Base-by-base conservation (phyloP, 2,113 vertebrate genomes). In the Rhipidura dahli region DNA sequence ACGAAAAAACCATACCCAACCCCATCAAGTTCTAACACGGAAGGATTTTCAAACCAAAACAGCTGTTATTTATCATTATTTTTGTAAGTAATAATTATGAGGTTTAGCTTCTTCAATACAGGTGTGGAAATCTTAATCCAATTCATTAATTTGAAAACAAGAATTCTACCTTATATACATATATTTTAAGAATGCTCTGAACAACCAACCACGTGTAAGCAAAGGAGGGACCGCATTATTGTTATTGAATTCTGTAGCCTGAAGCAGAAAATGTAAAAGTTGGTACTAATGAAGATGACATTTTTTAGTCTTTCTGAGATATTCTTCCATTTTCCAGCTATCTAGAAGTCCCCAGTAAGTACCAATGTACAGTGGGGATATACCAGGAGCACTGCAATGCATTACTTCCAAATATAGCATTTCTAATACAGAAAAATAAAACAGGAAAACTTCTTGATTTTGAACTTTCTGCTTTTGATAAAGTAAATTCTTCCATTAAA, bases 371-470 rank as follows among this genome's bases (percentile, higher is more conserved):
- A 20, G 9, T 8, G 51, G 8, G 13, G 4, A 28, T 66, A 42
- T 30, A 5, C 12, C 15, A 81, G 21, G 12, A 57, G 50, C 5
- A 16, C 12, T 28, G 11, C 7, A 40, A n/a, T 65, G 42, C 15
- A 26, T 0, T 64, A 6, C 6, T 78, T 87, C 40, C 8, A 75
- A 22, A 0, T 4, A 14, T 28, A 17, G 3, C 5, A 12, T 53
- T 77, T 72, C 7, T 61, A 65, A 77, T 40, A 28, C 1, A 53
- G 17, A 50, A 44, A 49, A 75, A 50, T 54, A 54, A 13, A 40
- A 10, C 7, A 37, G 22, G 11, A n/a, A 49, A 66, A 16, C 1
- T 1, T 87, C 2, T 22, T 44, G 12, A 54, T 63, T 94, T 89
- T 87, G 4, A 75, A 39, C 2, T 50, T 15, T 59, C 12, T 54